phyloP scores from a whole-genome alignment of 2,888 invertebrate species.

The Punctoribates punctum region DNA sequence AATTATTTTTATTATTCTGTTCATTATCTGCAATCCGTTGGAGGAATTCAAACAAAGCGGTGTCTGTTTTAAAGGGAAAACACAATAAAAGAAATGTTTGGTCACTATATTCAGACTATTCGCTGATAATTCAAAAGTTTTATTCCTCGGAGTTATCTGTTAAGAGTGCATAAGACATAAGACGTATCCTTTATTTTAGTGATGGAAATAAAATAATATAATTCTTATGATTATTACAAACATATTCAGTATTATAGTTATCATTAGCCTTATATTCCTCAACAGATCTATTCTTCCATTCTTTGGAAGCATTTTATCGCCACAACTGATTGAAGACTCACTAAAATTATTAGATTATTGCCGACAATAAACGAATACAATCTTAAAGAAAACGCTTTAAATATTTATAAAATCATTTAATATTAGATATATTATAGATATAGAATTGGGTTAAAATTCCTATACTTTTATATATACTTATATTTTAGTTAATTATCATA shows the following conservation, averaged over 20 bases:
- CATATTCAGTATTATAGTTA: conserved; percentile 11
- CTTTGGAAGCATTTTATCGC: not conserved
- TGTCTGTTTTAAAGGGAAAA: not conserved
- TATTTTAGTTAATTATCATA: conserved; percentile 12
- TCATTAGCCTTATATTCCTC: not conserved
- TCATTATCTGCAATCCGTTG: not conserved
- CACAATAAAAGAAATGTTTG: not conserved
- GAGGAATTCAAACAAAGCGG: not conserved
- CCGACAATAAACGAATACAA: conserved; percentile 9
- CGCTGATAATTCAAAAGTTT: not conserved
- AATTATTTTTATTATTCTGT: not conserved
- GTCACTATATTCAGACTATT: not conserved
- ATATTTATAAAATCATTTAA: conserved; percentile 21
- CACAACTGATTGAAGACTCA: not conserved
- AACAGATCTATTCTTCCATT: not conserved
- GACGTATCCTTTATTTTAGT: conserved; percentile 33
- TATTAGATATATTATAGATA: not conserved
- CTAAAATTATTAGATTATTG: conserved; percentile 29
- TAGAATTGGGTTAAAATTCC: conserved; percentile 22
- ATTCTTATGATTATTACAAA: conserved; percentile 26
- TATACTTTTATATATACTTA: not conserved
- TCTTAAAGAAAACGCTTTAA: conserved; percentile 10
- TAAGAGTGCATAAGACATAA: not conserved
- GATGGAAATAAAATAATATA: conserved; percentile 33
- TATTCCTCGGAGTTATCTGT: not conserved